Base-by-base conservation (phyloP, 2,888 invertebrate genomes). In the Tachystola acroxantha region DNA sequence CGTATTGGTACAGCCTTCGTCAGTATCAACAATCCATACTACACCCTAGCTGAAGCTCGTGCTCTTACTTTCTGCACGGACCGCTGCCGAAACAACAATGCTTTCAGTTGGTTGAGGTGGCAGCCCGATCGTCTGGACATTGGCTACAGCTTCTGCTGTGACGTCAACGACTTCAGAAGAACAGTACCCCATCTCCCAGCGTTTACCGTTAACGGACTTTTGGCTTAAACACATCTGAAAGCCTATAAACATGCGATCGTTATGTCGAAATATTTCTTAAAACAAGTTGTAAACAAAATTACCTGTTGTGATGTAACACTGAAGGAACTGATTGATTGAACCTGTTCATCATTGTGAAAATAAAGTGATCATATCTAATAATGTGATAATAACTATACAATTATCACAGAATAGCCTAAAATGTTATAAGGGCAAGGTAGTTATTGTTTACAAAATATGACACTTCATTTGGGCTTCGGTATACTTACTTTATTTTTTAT, bases 61-160 rank as follows among this genome's bases (percentile, higher is more conserved):
- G 60, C 57, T 1, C 55, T 81, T 10, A 74, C 76, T n/a, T 86
- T 91, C 57, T 91, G 91, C 54, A 62, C 73, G 0, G 88, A 90
- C 57, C 66, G 61, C 1, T 87, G 87, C 44, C 80, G 89, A 37
- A 70, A 91, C 45, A 91, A 91, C 58, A 49, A 64, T 10, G 80
- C 88, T 31, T 85, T 91, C 50, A 74, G 69, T 50, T 92, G 92
- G 92, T 61, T 92, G n/a, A 63, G 59, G 1, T 91, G 90, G 90
- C 61, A 72, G 11, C 70, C 84, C 0, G 72, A 86, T 40, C 75
- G 88, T 45, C 70, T 89, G 16, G 70, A 72, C 38, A 58, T 77
- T 10, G 91, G 92, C 0, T 88, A 89, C 64, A 88, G 89, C 31
- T 91, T 91, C 65, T 91, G 90, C 52, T 92, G 92, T 57, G 73